phyloP scores from a whole-genome alignment of 2,113 vertebrate species.

The Riparia riparia region DNA sequence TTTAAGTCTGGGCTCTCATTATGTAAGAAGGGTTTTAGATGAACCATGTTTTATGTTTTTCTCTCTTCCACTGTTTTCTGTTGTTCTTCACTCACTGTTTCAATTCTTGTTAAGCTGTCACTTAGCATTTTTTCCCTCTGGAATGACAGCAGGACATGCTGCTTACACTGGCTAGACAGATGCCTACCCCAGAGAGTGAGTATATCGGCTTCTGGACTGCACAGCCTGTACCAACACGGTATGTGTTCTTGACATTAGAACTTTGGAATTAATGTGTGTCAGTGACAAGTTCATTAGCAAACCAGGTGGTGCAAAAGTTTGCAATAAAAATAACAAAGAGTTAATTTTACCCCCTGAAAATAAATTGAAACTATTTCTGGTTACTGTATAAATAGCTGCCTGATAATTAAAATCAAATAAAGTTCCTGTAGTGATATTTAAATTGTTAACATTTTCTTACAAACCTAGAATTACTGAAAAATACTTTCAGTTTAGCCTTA shows the following conservation, averaged over 20 bases:
- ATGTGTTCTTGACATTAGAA: conserved; percentile 29
- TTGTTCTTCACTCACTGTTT: neutral
- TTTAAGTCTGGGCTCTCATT: neutral
- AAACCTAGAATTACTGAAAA: neutral
- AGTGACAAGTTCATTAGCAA: neutral
- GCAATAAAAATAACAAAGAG: neutral
- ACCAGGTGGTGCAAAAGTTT: neutral
- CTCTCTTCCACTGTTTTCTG: neutral
- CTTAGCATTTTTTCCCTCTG: conserved; percentile 49
- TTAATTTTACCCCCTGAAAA: neutral
- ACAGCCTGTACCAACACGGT: neutral
- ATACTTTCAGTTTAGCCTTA: neutral
- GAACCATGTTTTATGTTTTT: neutral
- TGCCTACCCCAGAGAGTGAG: conserved; percentile 34
- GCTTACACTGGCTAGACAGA: conserved; percentile 49
- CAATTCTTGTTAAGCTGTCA: conserved; percentile 53
- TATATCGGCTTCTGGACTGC: conserved; percentile 24
- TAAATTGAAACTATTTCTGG: neutral
- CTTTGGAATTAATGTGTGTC: neutral
- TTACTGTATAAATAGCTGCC: neutral
- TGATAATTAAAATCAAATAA: neutral
- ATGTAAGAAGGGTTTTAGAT: neutral
- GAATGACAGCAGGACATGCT: conserved; percentile 39
- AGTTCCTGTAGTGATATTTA: neutral
- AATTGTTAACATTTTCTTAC: neutral